Evolutionary conservation across 2,113 vertebrate species (phyloP).

Genomic region (Drymodes brunneopygia): DNA sequence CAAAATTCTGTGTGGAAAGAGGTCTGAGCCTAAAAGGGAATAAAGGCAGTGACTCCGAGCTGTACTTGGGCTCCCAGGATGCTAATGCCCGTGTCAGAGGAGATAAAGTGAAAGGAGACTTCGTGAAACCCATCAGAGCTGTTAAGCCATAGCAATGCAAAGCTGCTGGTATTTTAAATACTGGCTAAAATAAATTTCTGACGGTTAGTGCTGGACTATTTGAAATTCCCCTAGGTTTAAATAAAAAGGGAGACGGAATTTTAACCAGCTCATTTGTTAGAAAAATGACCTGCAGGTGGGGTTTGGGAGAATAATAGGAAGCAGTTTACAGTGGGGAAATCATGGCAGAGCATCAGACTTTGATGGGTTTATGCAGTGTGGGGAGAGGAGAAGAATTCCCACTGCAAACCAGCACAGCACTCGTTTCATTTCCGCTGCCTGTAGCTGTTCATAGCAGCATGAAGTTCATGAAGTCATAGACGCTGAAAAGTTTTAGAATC

Average conservation of each 20-base stretch:
- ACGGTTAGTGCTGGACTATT: neutral
- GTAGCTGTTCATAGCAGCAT: neutral
- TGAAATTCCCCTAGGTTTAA: neutral
- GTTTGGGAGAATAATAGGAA: neutral
- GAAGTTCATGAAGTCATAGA: neutral
- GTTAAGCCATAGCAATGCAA: neutral
- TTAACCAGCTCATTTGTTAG: constrained; percentile 13
- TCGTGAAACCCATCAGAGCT: neutral
- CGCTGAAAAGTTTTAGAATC: neutral
- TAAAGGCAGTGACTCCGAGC: neutral
- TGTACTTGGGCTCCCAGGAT: neutral
- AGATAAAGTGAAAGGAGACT: neutral
- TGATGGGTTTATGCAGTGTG: neutral
- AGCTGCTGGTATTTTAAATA: neutral
- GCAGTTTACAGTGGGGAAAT: neutral
- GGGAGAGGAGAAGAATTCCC: neutral
- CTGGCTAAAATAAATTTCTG: neutral
- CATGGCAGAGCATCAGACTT: neutral
- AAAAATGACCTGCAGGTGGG: constrained; percentile 5
- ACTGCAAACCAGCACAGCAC: neutral
- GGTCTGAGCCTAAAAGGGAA: neutral
- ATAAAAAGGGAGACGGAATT: neutral
- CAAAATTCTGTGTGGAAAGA: neutral
- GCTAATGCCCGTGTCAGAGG: neutral
- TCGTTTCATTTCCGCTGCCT: neutral